These are phyloP conservation scores for Platorchestia sp. DNA, from an alignment of 1,140 invertebrate genomes.

Conservation along the genomic window DNA sequence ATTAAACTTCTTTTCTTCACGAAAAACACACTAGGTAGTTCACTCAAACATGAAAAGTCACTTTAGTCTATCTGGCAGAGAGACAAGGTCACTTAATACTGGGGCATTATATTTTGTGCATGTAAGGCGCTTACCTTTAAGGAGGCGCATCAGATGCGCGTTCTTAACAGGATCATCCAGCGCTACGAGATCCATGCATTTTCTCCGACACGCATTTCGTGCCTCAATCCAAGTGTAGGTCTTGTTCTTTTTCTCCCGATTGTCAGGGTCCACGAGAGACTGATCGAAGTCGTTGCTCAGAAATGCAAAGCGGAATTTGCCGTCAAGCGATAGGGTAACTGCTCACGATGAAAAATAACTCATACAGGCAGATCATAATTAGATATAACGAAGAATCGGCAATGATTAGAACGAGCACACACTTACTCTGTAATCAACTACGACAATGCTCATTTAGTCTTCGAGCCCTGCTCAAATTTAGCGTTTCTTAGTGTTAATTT, in stretches of 20 bases:
- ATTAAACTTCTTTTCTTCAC: no score
- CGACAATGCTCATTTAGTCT: no score
- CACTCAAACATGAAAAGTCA: background rate
- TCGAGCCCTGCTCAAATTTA: no score
- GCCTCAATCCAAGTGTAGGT: constrained; percentile 6
- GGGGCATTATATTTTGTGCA: no score
- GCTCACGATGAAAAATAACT: background rate
- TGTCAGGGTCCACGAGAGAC: background rate
- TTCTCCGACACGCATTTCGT: background rate
- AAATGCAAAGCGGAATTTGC: background rate
- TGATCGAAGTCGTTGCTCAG: background rate
- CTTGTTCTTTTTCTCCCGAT: background rate
- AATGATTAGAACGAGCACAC: no score
- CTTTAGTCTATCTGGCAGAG: no score
- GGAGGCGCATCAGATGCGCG: background rate
- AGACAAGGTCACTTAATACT: no score
- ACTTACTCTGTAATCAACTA: no score
- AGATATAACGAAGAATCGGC: no score
- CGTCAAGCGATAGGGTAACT: background rate
- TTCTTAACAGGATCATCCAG: background rate
- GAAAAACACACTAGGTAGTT: background rate
- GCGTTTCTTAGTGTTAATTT: no score
- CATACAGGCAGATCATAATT: no score
- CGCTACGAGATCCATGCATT: background rate
- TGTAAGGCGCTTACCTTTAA: background rate